Evolutionary conservation across 2,113 vertebrate genomes (phyloP).

Genomic region (Psettodes erumei): DNA sequence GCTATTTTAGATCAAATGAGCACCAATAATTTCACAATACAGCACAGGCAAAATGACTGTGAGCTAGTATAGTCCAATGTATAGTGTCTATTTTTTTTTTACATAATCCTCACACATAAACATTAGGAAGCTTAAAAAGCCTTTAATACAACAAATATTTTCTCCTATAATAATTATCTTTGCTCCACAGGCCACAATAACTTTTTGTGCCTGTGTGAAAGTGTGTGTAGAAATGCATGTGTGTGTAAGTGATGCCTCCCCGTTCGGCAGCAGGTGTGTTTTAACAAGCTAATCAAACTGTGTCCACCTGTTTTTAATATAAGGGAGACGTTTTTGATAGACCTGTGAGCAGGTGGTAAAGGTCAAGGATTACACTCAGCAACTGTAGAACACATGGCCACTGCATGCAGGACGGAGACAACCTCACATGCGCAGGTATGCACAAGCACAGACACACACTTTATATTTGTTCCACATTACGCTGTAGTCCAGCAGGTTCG

Average conservation of each 20-base stretch:
- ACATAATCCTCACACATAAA: not conserved
- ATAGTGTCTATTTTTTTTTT: not conserved
- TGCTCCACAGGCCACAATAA: slow-evolving; percentile 28
- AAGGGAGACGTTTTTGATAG: slow-evolving; percentile 62
- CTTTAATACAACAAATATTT: slow-evolving; percentile 41
- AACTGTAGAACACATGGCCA: slow-evolving; percentile 69
- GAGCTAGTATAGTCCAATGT: not conserved
- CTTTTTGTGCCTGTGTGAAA: slow-evolving; percentile 3
- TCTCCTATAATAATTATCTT: slow-evolving; percentile 51
- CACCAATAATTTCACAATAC: not conserved
- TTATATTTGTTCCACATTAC: slow-evolving; percentile 28
- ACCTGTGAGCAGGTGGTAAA: slow-evolving; percentile 66
- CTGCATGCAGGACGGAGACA: slow-evolving; percentile 25
- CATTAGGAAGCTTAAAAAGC: slow-evolving; percentile 20
- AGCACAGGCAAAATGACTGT: not conserved
- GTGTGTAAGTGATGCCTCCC: not conserved
- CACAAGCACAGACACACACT: not conserved
- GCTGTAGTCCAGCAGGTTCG: slow-evolving; percentile 25
- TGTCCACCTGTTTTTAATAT: slow-evolving; percentile 75
- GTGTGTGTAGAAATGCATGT: not conserved
- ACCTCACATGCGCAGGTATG: slow-evolving; percentile 1
- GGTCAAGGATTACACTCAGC: slow-evolving; percentile 62
- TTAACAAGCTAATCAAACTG: slow-evolving; percentile 77
- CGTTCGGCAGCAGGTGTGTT: slow-evolving; percentile 72
- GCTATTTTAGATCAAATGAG: not conserved